Evolutionary conservation across 2,888 invertebrate species (phyloP).

Genomic region (Chalcis sispes): DNA sequence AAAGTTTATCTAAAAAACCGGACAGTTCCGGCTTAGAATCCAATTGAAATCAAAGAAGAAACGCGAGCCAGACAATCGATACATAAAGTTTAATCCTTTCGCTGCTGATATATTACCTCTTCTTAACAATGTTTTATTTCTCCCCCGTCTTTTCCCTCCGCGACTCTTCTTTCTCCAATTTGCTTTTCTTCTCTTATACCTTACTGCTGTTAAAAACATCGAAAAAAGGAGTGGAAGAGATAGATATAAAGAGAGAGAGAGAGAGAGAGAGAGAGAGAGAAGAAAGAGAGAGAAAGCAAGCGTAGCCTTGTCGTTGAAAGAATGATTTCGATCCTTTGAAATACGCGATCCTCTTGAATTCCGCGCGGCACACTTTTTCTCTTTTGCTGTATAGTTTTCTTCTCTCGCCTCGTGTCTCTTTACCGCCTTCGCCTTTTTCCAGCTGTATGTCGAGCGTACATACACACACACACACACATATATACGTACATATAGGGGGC

Average conservation of each 20-base stretch:
- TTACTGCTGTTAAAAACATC: too few species aligned
- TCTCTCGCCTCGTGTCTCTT: slow-evolving; percentile 20
- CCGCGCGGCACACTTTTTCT: slow-evolving; percentile 30
- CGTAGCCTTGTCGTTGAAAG: slow-evolving; percentile 19
- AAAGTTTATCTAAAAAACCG: too few species aligned
- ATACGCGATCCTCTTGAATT: slow-evolving; percentile 45
- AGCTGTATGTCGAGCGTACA: background rate
- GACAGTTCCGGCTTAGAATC: too few species aligned
- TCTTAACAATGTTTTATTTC: slow-evolving; percentile 27
- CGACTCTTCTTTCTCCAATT: background rate
- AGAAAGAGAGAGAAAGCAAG: too few species aligned
- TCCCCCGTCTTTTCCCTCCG: background rate
- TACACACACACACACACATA: too few species aligned
- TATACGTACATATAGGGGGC: too few species aligned
- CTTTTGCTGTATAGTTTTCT: background rate
- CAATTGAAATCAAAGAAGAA: too few species aligned
- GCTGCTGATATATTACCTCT: slow-evolving; percentile 9
- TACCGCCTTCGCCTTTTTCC: background rate
- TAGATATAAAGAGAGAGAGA: too few species aligned
- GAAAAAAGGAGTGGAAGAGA: too few species aligned
- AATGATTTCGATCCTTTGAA: slow-evolving; percentile 50
- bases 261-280: too few species aligned
- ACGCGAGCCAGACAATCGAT: too few species aligned
- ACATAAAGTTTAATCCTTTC: slow-evolving; percentile 23
- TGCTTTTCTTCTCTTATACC: too few species aligned